phyloP scores from a whole-genome alignment of 2,888 invertebrate genomes.

The Fragum whitleyi region DNA sequence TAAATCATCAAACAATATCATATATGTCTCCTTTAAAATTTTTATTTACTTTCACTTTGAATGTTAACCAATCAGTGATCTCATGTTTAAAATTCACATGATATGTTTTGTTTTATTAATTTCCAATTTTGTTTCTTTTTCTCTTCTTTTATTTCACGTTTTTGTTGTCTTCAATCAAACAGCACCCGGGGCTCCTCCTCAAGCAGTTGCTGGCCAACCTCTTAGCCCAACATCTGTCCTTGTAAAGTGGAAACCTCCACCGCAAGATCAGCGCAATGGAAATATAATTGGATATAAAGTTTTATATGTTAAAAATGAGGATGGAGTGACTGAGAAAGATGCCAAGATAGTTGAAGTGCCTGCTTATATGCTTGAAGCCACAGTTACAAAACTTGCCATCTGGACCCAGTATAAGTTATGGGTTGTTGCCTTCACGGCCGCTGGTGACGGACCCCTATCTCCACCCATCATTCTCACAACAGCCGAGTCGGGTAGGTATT shows the following conservation, averaged over 20 bases:
- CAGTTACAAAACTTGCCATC: slow-evolving; percentile 95
- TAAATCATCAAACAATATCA: too few species aligned
- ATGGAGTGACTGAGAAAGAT: slow-evolving; percentile 87
- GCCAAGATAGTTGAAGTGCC: slow-evolving; percentile 77
- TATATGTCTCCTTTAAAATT: too few species aligned
- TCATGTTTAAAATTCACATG: neutral
- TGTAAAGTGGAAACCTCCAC: slow-evolving; percentile 97
- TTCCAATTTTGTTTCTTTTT: slow-evolving; percentile 73
- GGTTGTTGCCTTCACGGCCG: slow-evolving; percentile 97
- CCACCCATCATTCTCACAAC: slow-evolving; percentile 96
- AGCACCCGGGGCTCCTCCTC: slow-evolving; percentile 99
- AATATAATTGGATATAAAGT: slow-evolving; percentile 81
- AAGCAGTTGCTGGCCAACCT: slow-evolving; percentile 95
- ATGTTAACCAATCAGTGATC: too few species aligned
- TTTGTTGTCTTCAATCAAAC: slow-evolving; percentile 65
- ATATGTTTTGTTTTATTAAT: slow-evolving; percentile 42
- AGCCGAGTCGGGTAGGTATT: slow-evolving; percentile 98
- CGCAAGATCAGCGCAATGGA: slow-evolving; percentile 95
- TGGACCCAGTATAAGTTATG: slow-evolving; percentile 99
- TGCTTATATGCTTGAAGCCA: slow-evolving; percentile 86
- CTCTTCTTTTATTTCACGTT: slow-evolving; percentile 61
- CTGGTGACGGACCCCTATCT: slow-evolving; percentile 97
- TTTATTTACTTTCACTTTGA: too few species aligned
- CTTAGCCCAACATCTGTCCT: slow-evolving; percentile 93
- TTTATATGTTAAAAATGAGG: slow-evolving; percentile 85